Evolutionary conservation across 2,113 vertebrate species (phyloP).

Genomic region (Pachyramphus minor): DNA sequence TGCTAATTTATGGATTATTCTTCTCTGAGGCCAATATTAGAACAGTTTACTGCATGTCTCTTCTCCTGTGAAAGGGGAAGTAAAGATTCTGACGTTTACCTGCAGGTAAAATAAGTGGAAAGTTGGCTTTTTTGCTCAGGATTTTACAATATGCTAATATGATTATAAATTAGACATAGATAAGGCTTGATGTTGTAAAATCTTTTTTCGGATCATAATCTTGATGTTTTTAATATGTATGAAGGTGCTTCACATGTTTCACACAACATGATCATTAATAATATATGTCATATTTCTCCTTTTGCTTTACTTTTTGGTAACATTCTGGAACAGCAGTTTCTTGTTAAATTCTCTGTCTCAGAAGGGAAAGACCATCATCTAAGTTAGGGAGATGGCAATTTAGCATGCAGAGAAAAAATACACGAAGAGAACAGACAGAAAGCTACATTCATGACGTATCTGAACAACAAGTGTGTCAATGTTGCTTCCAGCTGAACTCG

Average conservation of each 20-base stretch:
- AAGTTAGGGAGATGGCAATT: background rate
- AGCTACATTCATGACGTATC: background rate
- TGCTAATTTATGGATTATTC: background rate
- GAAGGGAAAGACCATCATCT: background rate
- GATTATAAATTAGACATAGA: background rate
- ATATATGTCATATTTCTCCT: background rate
- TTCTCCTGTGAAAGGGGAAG: background rate
- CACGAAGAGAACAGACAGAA: background rate
- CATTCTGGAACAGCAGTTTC: background rate
- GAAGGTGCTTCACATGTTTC: background rate
- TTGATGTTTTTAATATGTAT: background rate
- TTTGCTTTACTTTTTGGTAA: background rate
- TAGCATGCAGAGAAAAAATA: background rate
- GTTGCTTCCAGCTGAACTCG: background rate
- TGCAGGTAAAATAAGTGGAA: background rate
- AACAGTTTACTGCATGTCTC: background rate
- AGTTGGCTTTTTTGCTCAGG: background rate
- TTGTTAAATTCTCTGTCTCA: background rate
- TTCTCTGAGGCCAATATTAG: background rate
- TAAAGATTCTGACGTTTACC: background rate
- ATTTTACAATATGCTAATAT: background rate
- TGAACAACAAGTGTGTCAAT: background rate
- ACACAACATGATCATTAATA: background rate
- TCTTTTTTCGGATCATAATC: background rate
- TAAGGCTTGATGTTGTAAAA: background rate